Percentiles rank a stretch among this genome's conserved stretches.
Conservation (phyloP, 2,797 vertebrate species). For the Syndactyla subalaris region DNA sequence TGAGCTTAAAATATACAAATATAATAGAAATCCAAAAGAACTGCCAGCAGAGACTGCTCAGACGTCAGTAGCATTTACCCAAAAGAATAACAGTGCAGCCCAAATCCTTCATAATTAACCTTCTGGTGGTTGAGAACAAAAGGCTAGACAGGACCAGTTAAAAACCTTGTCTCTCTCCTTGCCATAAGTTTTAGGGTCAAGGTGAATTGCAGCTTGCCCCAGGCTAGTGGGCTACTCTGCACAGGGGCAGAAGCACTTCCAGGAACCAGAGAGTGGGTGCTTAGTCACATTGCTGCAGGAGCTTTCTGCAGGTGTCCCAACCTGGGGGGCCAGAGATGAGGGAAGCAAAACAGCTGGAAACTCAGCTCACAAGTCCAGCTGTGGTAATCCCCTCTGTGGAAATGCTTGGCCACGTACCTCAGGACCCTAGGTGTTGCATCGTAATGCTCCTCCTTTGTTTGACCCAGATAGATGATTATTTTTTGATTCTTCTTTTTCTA, state of each 20-base stretch:
- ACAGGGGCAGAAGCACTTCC: accelerated
- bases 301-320: not conserved
- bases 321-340: too few relatives aligned
- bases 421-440: not conserved
- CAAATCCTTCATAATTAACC: not conserved
- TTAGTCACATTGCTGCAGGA: accelerated
- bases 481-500: not conserved
- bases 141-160: not conserved
- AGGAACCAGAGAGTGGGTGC: accelerated
- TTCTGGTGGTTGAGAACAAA: not conserved
- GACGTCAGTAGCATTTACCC: not conserved
- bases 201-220: not conserved
- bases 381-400: not conserved
- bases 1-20: constrained; percentile 1
- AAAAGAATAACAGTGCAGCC: not conserved
- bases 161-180: not conserved
- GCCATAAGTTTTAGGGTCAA: not conserved
- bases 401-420: not conserved
- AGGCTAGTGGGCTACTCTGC: not conserved
- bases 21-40: not conserved
- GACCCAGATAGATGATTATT: not conserved
- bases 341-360: not conserved
- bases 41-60: not conserved
- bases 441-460: not conserved
- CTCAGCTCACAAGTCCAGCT: not conserved